Evolutionary conservation across 1,140 invertebrate genomes (phyloP).

Genomic region (Acromyrmex charruanus): DNA sequence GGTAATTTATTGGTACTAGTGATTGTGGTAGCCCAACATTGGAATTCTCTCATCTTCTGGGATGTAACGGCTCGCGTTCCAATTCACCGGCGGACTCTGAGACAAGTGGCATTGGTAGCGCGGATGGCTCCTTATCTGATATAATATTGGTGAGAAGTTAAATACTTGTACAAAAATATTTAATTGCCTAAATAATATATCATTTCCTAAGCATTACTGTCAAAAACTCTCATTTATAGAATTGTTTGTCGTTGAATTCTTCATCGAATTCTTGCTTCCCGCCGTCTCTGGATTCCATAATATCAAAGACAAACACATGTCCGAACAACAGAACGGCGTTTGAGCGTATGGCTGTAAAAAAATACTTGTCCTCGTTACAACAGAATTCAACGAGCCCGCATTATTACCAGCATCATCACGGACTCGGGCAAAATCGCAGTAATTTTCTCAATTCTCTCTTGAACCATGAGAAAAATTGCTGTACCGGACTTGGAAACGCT

Average conservation of each 20-base stretch:
- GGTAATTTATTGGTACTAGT: conserved; percentile 75
- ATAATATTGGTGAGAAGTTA: conserved; percentile 89
- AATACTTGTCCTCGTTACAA: conserved; percentile 77
- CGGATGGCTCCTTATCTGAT: conserved; percentile 88
- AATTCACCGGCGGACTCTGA: conserved; percentile 89
- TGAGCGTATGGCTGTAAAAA: conserved; percentile 79
- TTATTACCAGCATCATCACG: conserved; percentile 80
- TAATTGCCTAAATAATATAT: conserved; percentile 25
- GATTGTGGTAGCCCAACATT: conserved; percentile 87
- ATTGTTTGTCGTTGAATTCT: conserved; percentile 79
- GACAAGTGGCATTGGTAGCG: conserved; percentile 88
- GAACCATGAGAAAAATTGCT: conserved; percentile 78
- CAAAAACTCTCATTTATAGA: conserved; percentile 69
- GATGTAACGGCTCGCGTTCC: conserved; percentile 87
- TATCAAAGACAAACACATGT: conserved; percentile 75
- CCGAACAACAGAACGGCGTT: conserved; percentile 74
- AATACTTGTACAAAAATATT: conserved; percentile 1
- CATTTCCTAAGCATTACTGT: not conserved
- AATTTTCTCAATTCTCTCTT: conserved; percentile 74
- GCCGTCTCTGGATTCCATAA: conserved; percentile 72
- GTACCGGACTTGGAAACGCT: conserved; percentile 66
- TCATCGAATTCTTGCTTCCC: conserved; percentile 75
- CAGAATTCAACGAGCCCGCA: conserved; percentile 76
- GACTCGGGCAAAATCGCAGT: conserved; percentile 80
- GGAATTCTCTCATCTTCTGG: conserved; percentile 83